These are phyloP conservation scores for Ctenicera cuprea DNA, from an alignment of 2,888 invertebrate genomes.

Conservation along the genomic window DNA sequence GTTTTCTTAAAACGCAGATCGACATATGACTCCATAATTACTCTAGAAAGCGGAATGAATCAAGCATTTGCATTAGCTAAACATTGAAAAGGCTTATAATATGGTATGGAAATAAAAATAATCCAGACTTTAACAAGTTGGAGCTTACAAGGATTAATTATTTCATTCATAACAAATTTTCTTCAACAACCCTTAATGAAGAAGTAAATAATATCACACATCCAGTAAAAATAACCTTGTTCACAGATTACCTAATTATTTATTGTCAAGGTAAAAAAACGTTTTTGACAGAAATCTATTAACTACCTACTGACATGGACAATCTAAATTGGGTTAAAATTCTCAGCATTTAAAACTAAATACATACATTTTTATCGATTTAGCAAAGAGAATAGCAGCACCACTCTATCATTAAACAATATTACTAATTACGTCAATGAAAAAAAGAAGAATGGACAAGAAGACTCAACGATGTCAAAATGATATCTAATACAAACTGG, in stretches of 20 bases:
- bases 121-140: not conserved
- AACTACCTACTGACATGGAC: not conserved
- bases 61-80: too few relatives aligned
- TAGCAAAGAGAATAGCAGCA: too few relatives aligned
- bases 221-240: not conserved
- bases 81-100: too few relatives aligned
- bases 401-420: too few relatives aligned
- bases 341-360: not conserved
- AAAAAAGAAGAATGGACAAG: not conserved
- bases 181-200: not conserved
- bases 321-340: not conserved
- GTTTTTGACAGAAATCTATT: not conserved
- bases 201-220: not conserved
- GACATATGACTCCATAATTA: too few relatives aligned
- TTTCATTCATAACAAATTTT: not conserved
- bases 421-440: not conserved
- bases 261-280: not conserved
- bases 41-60: too few relatives aligned
- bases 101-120: not conserved
- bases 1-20: too few relatives aligned
- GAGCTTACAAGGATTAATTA: not conserved
- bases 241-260: not conserved
- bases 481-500: not conserved
- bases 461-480: not conserved
- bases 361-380: too few relatives aligned